Conservation (phyloP, 2,797 vertebrate species). For the Ptychadena robeensis region DNA sequence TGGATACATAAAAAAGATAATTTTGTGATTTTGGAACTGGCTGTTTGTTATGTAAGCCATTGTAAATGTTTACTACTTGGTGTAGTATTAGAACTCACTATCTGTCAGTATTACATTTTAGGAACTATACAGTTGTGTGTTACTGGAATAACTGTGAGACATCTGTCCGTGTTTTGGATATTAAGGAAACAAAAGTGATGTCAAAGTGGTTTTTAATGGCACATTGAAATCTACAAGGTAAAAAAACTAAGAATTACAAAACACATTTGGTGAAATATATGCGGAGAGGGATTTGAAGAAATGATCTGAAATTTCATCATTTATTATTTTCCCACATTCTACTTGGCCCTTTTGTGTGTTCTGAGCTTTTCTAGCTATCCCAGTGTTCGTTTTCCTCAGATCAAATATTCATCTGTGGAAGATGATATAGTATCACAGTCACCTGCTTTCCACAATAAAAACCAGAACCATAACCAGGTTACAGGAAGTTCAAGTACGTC, state of each 20-base stretch:
- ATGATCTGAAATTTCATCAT: background rate
- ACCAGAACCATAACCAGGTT: background rate
- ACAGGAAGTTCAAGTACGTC: background rate
- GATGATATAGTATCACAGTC: background rate
- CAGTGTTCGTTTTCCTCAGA: background rate
- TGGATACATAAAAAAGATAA: too few relatives aligned
- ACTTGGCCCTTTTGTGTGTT: background rate
- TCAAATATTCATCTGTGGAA: slow-evolving; percentile 1
- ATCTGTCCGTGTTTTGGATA: background rate
- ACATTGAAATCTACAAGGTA: background rate
- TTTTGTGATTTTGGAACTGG: too few relatives aligned
- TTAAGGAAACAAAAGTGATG: background rate
- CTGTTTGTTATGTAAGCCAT: background rate
- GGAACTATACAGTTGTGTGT: slow-evolving; percentile 2
- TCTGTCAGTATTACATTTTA: slow-evolving; percentile 3
- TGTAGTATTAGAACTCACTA: slow-evolving; percentile 12
- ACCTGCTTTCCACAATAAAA: slow-evolving; percentile 16
- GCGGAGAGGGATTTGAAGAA: background rate
- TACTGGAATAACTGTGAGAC: slow-evolving; percentile 13
- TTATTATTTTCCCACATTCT: slow-evolving; percentile 7
- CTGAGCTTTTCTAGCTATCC: background rate
- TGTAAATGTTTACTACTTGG: background rate
- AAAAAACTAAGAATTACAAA: background rate
- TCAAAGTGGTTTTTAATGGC: background rate
- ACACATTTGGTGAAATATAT: background rate